A percentile compares a stretch with the other conserved stretches of the same genome.
Conservation (phyloP, 2,888 invertebrate genomes). For the Slavum lentiscoides region DNA sequence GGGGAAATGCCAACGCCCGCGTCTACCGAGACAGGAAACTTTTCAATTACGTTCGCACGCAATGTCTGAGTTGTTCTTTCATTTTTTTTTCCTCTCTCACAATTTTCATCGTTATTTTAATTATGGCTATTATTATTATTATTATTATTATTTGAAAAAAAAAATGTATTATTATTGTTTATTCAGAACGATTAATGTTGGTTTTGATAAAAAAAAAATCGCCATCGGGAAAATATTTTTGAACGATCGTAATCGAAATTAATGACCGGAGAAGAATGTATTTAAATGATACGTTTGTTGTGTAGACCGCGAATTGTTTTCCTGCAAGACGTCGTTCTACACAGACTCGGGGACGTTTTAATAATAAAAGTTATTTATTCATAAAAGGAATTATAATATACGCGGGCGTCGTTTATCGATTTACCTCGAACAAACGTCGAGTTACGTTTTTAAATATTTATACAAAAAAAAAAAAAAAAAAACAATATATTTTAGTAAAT, state of each 20-base stretch:
- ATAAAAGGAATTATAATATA: too few species aligned
- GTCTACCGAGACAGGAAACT: slow-evolving; percentile 38
- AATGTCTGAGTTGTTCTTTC: slow-evolving; percentile 14
- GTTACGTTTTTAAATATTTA: too few species aligned
- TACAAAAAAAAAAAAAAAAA: too few species aligned
- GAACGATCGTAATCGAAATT: background rate
- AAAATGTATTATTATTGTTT: background rate
- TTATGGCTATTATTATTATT: too few species aligned
- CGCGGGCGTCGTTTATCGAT: too few species aligned
- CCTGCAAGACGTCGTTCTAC: background rate
- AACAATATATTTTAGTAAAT: too few species aligned
- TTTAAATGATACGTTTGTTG: background rate
- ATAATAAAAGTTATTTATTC: too few species aligned
- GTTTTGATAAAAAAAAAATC: background rate
- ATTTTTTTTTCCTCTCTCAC: slow-evolving; percentile 22
- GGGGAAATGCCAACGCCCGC: background rate
- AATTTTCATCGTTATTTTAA: slow-evolving; percentile 29
- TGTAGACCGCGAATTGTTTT: background rate
- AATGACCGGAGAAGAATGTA: background rate
- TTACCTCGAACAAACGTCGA: too few species aligned
- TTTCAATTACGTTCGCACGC: slow-evolving; percentile 51
- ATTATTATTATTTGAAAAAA: too few species aligned
- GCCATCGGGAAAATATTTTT: background rate
- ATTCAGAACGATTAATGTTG: slow-evolving; percentile 21
- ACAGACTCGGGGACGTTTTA: too few species aligned